Conservation (phyloP, 1,140 invertebrate species). For the Ganaspis sp. region DNA sequence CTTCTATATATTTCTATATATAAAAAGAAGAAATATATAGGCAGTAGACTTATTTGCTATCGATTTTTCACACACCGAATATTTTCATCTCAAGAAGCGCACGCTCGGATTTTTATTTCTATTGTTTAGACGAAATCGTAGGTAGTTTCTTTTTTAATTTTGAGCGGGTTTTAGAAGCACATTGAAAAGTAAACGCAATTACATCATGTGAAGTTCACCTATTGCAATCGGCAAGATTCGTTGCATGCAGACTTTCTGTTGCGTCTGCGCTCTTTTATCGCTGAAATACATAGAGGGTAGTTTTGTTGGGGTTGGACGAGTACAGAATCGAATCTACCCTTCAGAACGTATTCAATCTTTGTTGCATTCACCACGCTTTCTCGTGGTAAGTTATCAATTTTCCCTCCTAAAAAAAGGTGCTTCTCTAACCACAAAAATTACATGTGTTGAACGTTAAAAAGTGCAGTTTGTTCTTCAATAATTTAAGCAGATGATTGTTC, state of each 20-base stretch:
- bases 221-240: neutral
- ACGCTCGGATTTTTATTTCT: neutral
- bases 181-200: neutral
- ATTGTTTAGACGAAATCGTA: too few species aligned
- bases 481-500: neutral
- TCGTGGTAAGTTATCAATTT: neutral
- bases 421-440: neutral
- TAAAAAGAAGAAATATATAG: too few species aligned
- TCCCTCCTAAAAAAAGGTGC: neutral
- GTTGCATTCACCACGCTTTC: neutral
- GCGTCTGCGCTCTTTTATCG: constrained; percentile 6
- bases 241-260: neutral
- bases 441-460: neutral
- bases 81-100: neutral
- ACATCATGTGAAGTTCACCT: neutral
- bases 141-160: too few species aligned
- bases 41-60: constrained; percentile 11
- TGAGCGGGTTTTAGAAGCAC: too few species aligned
- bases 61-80: neutral
- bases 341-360: neutral
- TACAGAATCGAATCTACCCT: neutral
- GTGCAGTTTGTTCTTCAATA: neutral
- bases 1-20: neutral
- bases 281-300: constrained; percentile 1
- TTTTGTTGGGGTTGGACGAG: constrained; percentile 2